Base-by-base conservation (phyloP, 2,888 invertebrate genomes). In the Drosophila subsilvestris region DNA sequence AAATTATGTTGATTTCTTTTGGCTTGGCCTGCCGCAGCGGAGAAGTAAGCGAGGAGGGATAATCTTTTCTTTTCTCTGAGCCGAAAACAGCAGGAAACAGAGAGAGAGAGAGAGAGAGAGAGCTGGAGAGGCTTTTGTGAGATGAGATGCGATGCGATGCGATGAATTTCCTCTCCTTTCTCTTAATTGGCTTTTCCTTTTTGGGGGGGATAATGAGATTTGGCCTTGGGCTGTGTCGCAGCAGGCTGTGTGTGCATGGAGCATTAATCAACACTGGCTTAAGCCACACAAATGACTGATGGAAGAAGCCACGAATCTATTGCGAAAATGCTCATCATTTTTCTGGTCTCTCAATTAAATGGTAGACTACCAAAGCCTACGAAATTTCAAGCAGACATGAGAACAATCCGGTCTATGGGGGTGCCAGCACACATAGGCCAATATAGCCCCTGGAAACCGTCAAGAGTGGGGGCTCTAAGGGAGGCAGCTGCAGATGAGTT, bases 1-100 rank as follows among this genome's bases (percentile, higher is more conserved):
- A 88, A 88, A 88, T 86, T 80, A 86, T 80, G 80, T 83, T 80
- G 73, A 88, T 88, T 88, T 82, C 49, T 47, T 51, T 78, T 66
- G 63, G 72, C 32, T 48, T 57, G 47, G 51, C 56, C 42, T 48
- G 49, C 27, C 51, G 25, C 49, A 17, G 12, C 32, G 60, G 50
- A n/a, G n/a, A n/a, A 25, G 59, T 32, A 18, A 29, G 12, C 8
- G 10, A 55, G 3, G 22, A 27, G 20, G 58, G 18, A 44, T 73
- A 78, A 63, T n/a, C 37, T 14, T 37, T n/a, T 37, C 37, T 37
- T 14, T 37, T 7, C 7, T 37, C 14, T 37, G 14, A 2, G 9
- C 27, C 37, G 53, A 44, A 75, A 62, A 61, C 67, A 61, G 32
- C 57, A 43, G 48, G 29, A 45, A 37, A 57, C 42, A 47, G 17